Evolutionary conservation across 2,888 invertebrate species (phyloP), one percentile per base, ranked within the genome.

Genomic region (Scaptomyza cyrtandrae): DNA sequence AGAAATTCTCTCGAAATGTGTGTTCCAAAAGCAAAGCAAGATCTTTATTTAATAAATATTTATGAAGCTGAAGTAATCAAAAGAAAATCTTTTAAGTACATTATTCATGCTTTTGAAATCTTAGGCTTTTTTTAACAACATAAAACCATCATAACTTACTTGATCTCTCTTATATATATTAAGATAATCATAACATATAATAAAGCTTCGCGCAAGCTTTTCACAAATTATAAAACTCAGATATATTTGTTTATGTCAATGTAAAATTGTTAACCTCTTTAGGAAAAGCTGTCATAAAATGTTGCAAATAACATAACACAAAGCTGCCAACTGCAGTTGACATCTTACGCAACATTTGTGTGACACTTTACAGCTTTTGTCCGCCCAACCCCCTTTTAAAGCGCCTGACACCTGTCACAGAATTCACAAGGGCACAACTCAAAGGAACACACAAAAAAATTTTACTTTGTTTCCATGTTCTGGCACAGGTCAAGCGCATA

Each of bases 341-440:
- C 81, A 86, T 71, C 64, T 75, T 75, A 60, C 75, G 65, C 78
- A 75, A 67, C 65, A 75, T 60, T 60, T 71, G 75, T 67, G 71
- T 66, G 63, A 68, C 66, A 80, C 71, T 66, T 80, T 55, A 74
- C 84, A 63, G 77, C 63, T 62, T 60, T 64, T 14, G 5, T 0
- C 11, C 48, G 16, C 16, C 41, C 39, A 14, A 39, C 52, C 29
- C 46, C 48, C n/a, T n/a, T 48, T 60, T 60, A 44, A 13, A 52
- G 45, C 11, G 52, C 43, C 50, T 50, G 64, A 63, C 80, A 69
- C 57, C 77, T 86, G 80, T 80, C 86, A 86, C 14, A 55, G 44
- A 48, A 55, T 54, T 45, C 48, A 29, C 44, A 13, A 3, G 24
- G 46, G 43, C 44, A 37, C 68, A 56, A 16, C 50, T 9, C 3